Conservation (phyloP, 2,797 vertebrate genomes). For the Protosalanx chinensis region DNA sequence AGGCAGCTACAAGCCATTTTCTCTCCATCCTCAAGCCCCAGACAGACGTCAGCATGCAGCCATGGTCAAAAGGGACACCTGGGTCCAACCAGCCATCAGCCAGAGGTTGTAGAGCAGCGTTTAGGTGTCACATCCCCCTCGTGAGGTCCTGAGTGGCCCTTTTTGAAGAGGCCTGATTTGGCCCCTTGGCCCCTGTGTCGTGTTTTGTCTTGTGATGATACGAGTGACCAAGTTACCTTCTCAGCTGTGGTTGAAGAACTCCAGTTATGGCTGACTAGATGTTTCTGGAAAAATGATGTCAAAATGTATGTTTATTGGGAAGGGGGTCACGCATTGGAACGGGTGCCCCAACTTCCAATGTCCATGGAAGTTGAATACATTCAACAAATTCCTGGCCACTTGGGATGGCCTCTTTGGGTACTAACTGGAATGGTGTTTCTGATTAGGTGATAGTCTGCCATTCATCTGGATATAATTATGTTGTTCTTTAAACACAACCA, state of each 20-base stretch:
- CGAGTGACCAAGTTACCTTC: neutral
- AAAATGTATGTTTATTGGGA: neutral
- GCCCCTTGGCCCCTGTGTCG: neutral
- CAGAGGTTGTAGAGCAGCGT: too few relatives aligned
- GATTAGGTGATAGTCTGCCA: neutral
- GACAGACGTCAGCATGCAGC: neutral
- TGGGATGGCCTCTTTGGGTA: neutral
- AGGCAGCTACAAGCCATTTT: constrained; percentile 55
- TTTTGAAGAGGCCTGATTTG: too few relatives aligned
- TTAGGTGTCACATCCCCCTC: too few relatives aligned
- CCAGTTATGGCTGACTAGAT: neutral
- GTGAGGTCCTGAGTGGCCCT: too few relatives aligned
- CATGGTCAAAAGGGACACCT: neutral
- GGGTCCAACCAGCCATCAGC: neutral
- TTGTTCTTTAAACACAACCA: neutral
- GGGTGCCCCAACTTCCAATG: too few relatives aligned
- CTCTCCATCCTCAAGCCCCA: neutral
- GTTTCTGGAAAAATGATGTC: too few relatives aligned
- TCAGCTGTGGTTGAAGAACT: constrained; percentile 1
- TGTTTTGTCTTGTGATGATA: neutral
- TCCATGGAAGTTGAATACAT: too few relatives aligned
- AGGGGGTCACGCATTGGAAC: neutral
- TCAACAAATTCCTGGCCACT: too few relatives aligned
- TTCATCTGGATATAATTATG: neutral
- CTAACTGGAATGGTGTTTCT: neutral